Conservation (phyloP, 2,888 invertebrate genomes). For the Zygothrica quintamaculata region DNA sequence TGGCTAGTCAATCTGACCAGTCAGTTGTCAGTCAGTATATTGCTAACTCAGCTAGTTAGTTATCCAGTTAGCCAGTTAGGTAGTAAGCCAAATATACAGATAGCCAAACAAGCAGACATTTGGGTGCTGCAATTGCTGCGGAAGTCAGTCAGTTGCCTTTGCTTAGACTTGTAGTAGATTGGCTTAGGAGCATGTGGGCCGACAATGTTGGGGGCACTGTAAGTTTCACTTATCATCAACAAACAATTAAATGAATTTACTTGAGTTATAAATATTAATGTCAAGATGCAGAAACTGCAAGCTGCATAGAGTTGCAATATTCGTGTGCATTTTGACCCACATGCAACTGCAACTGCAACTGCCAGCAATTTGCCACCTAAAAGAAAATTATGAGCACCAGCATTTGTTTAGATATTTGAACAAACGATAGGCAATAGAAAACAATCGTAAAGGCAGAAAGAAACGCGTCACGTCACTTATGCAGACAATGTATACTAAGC, state of each 20-base stretch:
- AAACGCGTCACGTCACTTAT: slow-evolving; percentile 50
- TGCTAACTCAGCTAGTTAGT: slow-evolving; percentile 25
- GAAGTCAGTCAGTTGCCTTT: slow-evolving; percentile 1
- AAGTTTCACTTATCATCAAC: slow-evolving; percentile 66
- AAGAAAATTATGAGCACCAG: slow-evolving; percentile 76
- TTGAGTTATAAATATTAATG: slow-evolving; percentile 74
- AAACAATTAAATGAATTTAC: slow-evolving; percentile 68
- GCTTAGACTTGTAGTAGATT: slow-evolving; percentile 3
- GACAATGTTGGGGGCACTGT: slow-evolving; percentile 40
- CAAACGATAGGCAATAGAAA: slow-evolving; percentile 43
- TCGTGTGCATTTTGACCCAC: slow-evolving; percentile 74
- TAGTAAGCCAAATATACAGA: slow-evolving; percentile 2
- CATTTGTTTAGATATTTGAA: slow-evolving; percentile 47
- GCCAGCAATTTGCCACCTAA: slow-evolving; percentile 78
- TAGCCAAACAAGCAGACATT: slow-evolving; percentile 17
- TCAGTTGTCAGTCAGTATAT: slow-evolving; percentile 54
- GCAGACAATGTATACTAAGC: slow-evolving; percentile 55
- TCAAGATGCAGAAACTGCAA: slow-evolving; percentile 55
- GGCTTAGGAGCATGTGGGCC: slow-evolving; percentile 10
- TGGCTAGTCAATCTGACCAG: slow-evolving; percentile 33
- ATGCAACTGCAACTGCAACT: slow-evolving; percentile 65
- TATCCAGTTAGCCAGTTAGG: slow-evolving; percentile 6
- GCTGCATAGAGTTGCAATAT: slow-evolving; percentile 22
- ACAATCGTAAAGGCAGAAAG: slow-evolving; percentile 50
- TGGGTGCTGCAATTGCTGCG: slow-evolving; percentile 2